Evolutionary conservation across 2,797 vertebrate species (phyloP).

Genomic region (Megaceryle alcyon): DNA sequence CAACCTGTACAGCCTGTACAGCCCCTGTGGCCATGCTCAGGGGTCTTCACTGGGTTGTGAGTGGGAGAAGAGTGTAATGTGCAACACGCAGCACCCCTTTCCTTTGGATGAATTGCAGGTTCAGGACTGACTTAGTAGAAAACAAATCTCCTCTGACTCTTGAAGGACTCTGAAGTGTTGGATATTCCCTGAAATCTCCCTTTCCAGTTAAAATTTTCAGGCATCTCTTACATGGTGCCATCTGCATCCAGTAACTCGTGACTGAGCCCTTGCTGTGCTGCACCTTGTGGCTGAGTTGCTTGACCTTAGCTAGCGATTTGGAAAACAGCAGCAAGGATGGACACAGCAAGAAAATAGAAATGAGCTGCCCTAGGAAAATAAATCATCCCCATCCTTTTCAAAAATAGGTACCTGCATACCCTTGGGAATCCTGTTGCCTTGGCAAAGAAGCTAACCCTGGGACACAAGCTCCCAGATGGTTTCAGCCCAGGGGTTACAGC

Average conservation of each 20-base stretch:
- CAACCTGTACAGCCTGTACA: not conserved
- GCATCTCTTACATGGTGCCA: not conserved
- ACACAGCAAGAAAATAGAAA: constrained; percentile 16
- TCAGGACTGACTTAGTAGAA: not conserved
- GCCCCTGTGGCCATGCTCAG: not conserved
- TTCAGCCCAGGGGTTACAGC: constrained; percentile 15
- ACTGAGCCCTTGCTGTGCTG: constrained; percentile 22
- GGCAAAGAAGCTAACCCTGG: not conserved
- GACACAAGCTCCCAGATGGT: constrained; percentile 34
- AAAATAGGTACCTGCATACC: constrained; percentile 1
- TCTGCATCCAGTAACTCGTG: constrained; percentile 35
- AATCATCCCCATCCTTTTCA: constrained; percentile 7
- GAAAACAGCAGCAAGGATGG: constrained; percentile 7
- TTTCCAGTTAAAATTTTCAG: not conserved
- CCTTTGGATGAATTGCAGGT: accelerated
- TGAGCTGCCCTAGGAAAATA: constrained; percentile 16
- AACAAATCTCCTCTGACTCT: not conserved
- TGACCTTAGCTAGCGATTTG: constrained; percentile 25
- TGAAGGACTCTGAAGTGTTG: constrained; percentile 19
- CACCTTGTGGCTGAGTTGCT: not conserved
- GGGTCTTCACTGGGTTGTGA: not conserved
- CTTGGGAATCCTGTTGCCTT: constrained; percentile 36
- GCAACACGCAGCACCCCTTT: not conserved
- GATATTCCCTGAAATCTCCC: constrained; percentile 34
- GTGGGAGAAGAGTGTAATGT: not conserved